phyloP scores from a whole-genome alignment of 2,113 vertebrate species.

The Thalassarche chlororhynchos region DNA sequence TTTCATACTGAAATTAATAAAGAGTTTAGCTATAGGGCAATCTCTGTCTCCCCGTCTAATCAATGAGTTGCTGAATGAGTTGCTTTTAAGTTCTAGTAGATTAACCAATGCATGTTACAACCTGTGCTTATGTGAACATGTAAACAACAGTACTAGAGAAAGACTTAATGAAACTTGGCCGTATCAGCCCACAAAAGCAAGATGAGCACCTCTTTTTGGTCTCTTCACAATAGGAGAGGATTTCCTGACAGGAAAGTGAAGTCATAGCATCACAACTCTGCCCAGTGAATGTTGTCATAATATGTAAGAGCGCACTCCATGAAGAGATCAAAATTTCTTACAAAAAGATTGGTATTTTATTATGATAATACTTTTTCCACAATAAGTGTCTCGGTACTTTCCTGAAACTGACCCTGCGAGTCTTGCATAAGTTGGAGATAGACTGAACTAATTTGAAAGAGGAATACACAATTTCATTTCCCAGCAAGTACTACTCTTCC shows the following conservation, averaged over 20 bases:
- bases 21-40: slow-evolving; percentile 50
- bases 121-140: neutral
- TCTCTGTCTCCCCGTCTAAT: slow-evolving; percentile 32
- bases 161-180: neutral
- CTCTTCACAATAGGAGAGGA: neutral
- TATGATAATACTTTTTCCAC: neutral
- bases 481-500: neutral
- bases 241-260: neutral
- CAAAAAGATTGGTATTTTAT: neutral
- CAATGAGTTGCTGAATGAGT: neutral
- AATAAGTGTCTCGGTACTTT: neutral
- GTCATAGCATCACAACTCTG: neutral
- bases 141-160: slow-evolving; percentile 39
- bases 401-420: neutral
- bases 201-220: neutral
- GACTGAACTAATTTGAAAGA: neutral
- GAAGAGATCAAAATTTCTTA: neutral
- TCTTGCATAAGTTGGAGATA: neutral
- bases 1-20: slow-evolving; percentile 59
- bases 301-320: accelerated
- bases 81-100: slow-evolving; percentile 47
- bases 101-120: slow-evolving; percentile 24
- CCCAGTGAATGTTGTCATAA: neutral
- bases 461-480: neutral
- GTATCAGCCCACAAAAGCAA: neutral